Evolutionary conservation across 2,888 invertebrate genomes (phyloP).

Genomic region (Creontiades dilutus): DNA sequence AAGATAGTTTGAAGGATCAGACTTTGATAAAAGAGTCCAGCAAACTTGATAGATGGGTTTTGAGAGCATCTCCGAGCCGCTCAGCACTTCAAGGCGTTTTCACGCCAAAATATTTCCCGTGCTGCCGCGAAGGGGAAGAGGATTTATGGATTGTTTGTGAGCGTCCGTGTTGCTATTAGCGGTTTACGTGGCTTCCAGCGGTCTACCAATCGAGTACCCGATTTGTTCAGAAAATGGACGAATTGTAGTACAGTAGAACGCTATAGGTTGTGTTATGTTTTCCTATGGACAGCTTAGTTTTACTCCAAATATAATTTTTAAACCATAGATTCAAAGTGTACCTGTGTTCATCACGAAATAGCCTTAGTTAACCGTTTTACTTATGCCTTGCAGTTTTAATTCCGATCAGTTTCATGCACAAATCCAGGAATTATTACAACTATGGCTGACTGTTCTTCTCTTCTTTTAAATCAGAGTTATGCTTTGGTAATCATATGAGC

Average conservation of each 20-base stretch:
- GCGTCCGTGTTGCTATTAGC: conserved; percentile 70
- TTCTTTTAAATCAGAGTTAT: background rate
- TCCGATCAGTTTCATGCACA: no score
- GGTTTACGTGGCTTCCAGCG: conserved; percentile 54
- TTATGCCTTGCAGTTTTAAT: no score
- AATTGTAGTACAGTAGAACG: no score
- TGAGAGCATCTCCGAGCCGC: conserved; percentile 36
- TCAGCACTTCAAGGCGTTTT: conserved; percentile 64
- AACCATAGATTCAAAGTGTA: no score
- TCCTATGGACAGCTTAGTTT: no score
- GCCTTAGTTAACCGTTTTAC: no score
- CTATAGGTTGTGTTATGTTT: no score
- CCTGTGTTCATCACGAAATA: no score
- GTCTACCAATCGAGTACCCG: conserved; percentile 1
- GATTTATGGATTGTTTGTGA: conserved; percentile 69
- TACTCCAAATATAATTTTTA: no score
- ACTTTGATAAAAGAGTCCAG: conserved; percentile 58
- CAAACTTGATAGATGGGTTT: conserved; percentile 46
- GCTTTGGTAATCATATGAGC: background rate
- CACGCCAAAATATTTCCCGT: conserved; percentile 68
- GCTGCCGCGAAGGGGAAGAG: conserved; percentile 13
- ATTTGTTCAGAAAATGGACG: no score
- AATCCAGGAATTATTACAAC: background rate
- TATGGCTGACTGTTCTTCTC: background rate
- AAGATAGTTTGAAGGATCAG: conserved; percentile 51